Evolutionary conservation across 2,113 vertebrate species (phyloP), one percentile per base, ranked within the genome.

Genomic region (Porphyrio hochstetteri): DNA sequence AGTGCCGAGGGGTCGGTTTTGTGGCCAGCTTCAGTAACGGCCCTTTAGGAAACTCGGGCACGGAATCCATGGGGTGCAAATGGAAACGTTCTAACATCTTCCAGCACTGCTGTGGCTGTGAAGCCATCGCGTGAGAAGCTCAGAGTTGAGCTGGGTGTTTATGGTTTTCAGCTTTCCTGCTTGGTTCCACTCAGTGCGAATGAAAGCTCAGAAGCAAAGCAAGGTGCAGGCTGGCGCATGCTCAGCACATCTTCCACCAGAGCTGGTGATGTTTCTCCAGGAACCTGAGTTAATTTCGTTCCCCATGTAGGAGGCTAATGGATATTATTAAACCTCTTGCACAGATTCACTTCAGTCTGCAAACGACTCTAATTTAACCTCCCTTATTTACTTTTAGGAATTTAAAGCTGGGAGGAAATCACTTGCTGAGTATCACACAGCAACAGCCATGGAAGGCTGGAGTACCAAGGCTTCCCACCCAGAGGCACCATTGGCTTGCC

Each of bases 341-440:
- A 86, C 48, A 85, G 74, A 86, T 60, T 71, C 57, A 69, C 75
- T 89, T 79, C 70, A 72, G 55, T 69, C 69, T 89, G 52, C 53
- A 92, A 87, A 95, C 87, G 46, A 86, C 61, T 74, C 65, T 76
- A 75, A 57, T 92, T 93, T 89, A 87, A 90, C 69, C 74, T 76
- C 48, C 33, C 11, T 81, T 91, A 64, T 76, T 88, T 92, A 79
- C 87, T 79, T 93, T 82, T n/a, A 95, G 78, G 65, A 90, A 89
- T 83, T 75, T 48, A 91, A 77, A 95, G 48, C 83, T 63, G 75
- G 36, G 65, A 91, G 70, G 82, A 82, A 82, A 78, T 76, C 27
- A 44, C 64, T 86, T 84, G 72, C 53, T 79, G 77, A 79, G 35
- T 42, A 20, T 91, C 74, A 63, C 38, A 35, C 60, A 75, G 60